Conservation (phyloP, 2,888 invertebrate species). For the Cremastobaeus sp. region DNA sequence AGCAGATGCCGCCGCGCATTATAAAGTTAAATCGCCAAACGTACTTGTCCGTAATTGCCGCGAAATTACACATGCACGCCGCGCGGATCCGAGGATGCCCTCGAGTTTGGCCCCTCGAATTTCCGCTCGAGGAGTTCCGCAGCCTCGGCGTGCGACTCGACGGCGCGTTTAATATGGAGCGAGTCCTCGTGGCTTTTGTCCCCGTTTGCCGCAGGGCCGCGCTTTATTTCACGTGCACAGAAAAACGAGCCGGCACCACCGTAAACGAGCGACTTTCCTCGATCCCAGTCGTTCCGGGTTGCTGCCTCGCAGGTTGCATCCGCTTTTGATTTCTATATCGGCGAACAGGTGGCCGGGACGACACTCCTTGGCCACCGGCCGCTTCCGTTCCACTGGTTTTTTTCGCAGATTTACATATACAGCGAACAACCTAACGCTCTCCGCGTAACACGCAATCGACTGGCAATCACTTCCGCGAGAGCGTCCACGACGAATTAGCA, state of each 20-base stretch:
- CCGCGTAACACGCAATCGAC: conserved; percentile 53
- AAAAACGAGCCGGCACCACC: conserved; percentile 40
- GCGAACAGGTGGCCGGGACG: conserved; percentile 65
- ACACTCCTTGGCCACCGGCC: conserved; percentile 64
- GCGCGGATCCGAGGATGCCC: conserved; percentile 35
- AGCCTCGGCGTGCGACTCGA: no score
- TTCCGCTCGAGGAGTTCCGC: conserved; percentile 64
- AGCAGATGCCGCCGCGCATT: conserved; percentile 39
- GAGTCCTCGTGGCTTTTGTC: no score
- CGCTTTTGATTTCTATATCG: conserved; percentile 76
- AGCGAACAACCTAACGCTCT: conserved; percentile 58
- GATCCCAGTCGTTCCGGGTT: conserved; percentile 64
- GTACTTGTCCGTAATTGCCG: conserved; percentile 36
- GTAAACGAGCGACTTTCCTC: conserved; percentile 50
- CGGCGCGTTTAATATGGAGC: no score
- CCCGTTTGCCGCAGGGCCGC: no score
- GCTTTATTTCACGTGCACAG: conserved; percentile 19
- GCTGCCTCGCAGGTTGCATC: conserved; percentile 73
- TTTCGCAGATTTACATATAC: conserved; percentile 69
- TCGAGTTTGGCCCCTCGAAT: conserved; percentile 38
- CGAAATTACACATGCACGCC: conserved; percentile 31
- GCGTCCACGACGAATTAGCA: conserved; percentile 28
- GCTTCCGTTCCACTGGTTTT: conserved; percentile 70
- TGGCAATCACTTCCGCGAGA: conserved; percentile 50
- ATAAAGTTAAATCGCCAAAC: conserved; percentile 49